Evolutionary conservation across 2,797 vertebrate genomes (phyloP).

Genomic region (Takifugu rubripes): DNA sequence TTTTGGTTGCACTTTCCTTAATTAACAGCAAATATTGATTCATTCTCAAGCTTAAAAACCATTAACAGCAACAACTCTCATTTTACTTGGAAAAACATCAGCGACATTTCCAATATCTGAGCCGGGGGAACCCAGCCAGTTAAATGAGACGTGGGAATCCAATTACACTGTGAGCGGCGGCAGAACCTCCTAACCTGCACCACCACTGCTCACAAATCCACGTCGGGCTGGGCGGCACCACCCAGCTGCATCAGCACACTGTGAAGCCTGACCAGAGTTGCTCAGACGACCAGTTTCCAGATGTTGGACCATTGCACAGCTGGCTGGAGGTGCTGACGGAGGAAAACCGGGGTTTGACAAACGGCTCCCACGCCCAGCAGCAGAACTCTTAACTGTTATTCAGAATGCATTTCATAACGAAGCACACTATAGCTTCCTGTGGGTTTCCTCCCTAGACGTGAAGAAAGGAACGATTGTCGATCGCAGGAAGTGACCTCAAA

Average conservation of each 20-base stretch:
- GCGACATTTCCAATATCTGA: conserved; percentile 32
- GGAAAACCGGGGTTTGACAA: conserved; percentile 25
- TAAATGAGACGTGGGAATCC: conserved; percentile 61
- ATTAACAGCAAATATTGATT: conserved; percentile 21
- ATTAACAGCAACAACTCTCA: conserved; percentile 21
- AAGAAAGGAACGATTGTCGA: conserved; percentile 59
- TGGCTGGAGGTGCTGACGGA: conserved; percentile 39
- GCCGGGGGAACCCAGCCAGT: conserved; percentile 39
- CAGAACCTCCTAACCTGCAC: conserved; percentile 40
- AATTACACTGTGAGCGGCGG: conserved; percentile 43
- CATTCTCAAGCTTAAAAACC: conserved; percentile 20
- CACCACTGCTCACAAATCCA: conserved; percentile 38
- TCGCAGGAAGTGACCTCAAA: conserved; percentile 46
- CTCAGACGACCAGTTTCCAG: conserved; percentile 50
- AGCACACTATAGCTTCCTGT: too few relatives aligned
- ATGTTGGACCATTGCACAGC: conserved; percentile 31
- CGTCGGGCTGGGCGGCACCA: conserved; percentile 8
- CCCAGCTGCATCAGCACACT: conserved; percentile 55
- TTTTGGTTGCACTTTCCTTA: conserved; percentile 23
- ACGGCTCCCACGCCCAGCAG: conserved; percentile 3
- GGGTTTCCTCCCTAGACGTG: conserved; percentile 18
- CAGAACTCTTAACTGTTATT: too few relatives aligned
- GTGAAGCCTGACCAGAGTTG: conserved; percentile 36
- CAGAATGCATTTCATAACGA: too few relatives aligned
- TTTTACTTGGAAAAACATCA: conserved; percentile 22